These are phyloP conservation scores for Xenus cinereus DNA, from an alignment of 2,113 vertebrate genomes.

Conservation along the genomic window DNA sequence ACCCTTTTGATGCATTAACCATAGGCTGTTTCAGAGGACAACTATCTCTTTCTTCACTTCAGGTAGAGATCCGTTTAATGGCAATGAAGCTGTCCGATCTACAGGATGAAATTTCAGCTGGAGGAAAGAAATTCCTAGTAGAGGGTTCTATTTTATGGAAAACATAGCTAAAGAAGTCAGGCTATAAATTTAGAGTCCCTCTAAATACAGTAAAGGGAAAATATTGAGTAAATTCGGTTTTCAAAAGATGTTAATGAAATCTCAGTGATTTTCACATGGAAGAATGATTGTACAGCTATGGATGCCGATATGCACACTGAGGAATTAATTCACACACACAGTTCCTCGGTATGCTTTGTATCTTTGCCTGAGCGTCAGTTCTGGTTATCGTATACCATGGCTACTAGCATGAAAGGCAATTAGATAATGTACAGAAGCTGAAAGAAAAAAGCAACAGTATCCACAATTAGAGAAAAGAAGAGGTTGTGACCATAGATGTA, in stretches of 20 bases:
- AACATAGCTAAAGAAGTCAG: background rate
- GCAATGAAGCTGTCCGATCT: background rate
- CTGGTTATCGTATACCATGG: background rate
- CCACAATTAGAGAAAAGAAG: background rate
- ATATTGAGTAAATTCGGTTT: background rate
- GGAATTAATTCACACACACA: background rate
- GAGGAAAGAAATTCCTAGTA: background rate
- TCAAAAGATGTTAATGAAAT: background rate
- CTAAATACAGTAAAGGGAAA: background rate
- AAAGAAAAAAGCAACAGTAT: background rate
- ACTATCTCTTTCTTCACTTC: background rate
- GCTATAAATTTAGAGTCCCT: background rate
- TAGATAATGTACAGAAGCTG: background rate
- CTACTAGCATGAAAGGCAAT: background rate
- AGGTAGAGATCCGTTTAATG: background rate
- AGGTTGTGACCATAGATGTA: background rate
- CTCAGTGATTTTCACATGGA: background rate
- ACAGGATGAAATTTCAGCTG: background rate
- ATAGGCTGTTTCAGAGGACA: background rate
- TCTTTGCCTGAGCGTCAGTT: background rate
- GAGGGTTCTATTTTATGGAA: background rate
- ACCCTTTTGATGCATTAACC: background rate
- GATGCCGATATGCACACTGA: background rate
- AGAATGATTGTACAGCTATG: background rate
- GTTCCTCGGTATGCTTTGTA: background rate